A percentile compares a stretch with the other conserved stretches of the same genome.
These are phyloP conservation scores for Drosophila mayaguana DNA, from an alignment of 2,888 invertebrate genomes.

Conservation along the genomic window DNA sequence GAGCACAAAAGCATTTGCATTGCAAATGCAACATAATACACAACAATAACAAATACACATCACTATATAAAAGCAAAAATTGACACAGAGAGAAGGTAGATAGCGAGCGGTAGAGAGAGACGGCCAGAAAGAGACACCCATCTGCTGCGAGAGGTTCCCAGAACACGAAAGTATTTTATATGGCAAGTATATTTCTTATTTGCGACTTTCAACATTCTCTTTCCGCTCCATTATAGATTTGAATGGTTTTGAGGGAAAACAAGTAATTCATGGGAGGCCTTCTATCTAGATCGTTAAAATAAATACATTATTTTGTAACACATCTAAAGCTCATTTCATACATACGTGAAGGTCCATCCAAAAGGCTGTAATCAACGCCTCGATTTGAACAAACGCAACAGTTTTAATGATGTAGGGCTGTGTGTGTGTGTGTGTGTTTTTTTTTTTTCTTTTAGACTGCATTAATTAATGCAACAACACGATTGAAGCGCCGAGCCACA, in stretches of 20 bases:
- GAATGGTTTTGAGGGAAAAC: conserved; percentile 8
- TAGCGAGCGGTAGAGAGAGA: neutral
- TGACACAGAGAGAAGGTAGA: conserved; percentile 20
- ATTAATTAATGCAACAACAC: conserved; percentile 72
- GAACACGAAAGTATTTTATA: conserved; percentile 60
- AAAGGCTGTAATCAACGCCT: conserved; percentile 17
- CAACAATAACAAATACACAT: conserved; percentile 72
- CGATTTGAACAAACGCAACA: conserved; percentile 32
- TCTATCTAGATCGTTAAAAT: too few relatives aligned
- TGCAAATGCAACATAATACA: conserved; percentile 76
- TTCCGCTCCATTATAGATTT: conserved; percentile 22
- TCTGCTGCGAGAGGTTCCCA: conserved; percentile 63
- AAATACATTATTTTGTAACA: neutral
- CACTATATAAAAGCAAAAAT: conserved; percentile 63
- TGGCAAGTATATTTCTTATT: conserved; percentile 69
- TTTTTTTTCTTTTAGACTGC: conserved; percentile 50
- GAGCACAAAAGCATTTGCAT: conserved; percentile 74
- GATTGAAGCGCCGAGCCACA: conserved; percentile 38
- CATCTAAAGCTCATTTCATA: neutral
- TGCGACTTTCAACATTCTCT: conserved; percentile 40
- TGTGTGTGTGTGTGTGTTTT: conserved; percentile 1
- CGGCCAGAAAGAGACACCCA: conserved; percentile 21
- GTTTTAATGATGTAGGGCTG: conserved; percentile 41
- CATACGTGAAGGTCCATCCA: neutral
- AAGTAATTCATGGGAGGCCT: neutral